Conservation (phyloP, 2,888 invertebrate species). For the Metellina segmentata region DNA sequence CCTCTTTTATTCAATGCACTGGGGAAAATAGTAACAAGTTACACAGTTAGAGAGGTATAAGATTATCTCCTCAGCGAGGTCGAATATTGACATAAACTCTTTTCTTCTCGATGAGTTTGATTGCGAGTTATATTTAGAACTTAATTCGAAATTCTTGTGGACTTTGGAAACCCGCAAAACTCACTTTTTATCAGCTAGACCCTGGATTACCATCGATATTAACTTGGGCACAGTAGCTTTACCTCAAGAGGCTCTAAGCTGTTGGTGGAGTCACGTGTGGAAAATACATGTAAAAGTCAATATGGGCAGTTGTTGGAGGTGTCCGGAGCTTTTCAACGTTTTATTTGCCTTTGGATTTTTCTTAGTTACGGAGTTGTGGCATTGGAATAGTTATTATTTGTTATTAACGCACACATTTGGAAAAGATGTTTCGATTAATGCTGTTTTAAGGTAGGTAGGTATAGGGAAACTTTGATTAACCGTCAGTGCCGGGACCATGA, state of each 20-base stretch:
- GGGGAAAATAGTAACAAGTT: too few relatives aligned
- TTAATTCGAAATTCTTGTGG: conserved; percentile 24
- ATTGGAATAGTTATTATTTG: not conserved
- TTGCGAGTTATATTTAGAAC: conserved; percentile 11
- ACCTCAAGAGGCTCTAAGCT: not conserved
- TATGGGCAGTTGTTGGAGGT: not conserved
- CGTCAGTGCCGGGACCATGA: too few relatives aligned
- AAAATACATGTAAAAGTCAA: not conserved
- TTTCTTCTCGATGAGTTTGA: conserved; percentile 5
- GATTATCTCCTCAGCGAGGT: not conserved
- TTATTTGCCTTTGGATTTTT: not conserved
- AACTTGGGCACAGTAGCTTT: not conserved
- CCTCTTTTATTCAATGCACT: too few relatives aligned
- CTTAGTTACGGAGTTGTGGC: not conserved
- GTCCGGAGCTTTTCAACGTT: not conserved
- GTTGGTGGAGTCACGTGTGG: not conserved
- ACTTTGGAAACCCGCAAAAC: conserved; percentile 6
- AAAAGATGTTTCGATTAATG: too few relatives aligned
- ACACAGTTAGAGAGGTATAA: too few relatives aligned
- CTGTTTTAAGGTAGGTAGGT: too few relatives aligned
- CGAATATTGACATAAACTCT: conserved; percentile 15
- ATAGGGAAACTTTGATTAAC: too few relatives aligned
- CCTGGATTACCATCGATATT: conserved; percentile 58
- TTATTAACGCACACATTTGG: too few relatives aligned
- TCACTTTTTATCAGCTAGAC: conserved; percentile 23